Percentiles rank a stretch among this genome's conserved stretches.
Conservation (phyloP, 2,113 vertebrate genomes). For the Peromyscus maniculatus region DNA sequence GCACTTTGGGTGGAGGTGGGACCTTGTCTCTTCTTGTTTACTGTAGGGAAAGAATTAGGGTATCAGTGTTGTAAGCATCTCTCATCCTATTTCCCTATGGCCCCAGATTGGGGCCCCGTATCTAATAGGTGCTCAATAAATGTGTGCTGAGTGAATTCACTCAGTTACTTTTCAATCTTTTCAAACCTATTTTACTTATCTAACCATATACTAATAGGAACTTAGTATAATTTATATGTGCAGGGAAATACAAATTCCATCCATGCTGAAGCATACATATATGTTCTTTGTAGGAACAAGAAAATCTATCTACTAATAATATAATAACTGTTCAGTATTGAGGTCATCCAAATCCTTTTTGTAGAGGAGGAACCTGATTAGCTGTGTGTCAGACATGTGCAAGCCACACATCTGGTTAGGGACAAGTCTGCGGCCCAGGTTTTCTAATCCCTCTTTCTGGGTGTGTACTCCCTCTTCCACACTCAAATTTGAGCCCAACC, state of each 20-base stretch:
- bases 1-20: slow-evolving; percentile 18
- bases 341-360: not conserved
- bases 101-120: not conserved
- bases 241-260: not conserved
- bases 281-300: not conserved
- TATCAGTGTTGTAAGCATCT: not conserved
- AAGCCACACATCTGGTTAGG: not conserved
- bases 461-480: not conserved
- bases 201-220: slow-evolving; percentile 17
- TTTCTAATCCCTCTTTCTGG: not conserved
- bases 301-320: not conserved
- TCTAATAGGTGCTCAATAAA: not conserved
- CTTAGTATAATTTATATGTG: not conserved
- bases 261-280: not conserved
- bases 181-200: not conserved
- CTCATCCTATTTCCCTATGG: slow-evolving; percentile 30
- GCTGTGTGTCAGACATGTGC: not conserved
- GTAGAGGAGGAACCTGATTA: not conserved
- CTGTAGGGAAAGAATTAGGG: slow-evolving; percentile 47
- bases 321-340: not conserved
- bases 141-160: slow-evolving; percentile 26
- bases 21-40: not conserved
- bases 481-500: not conserved
- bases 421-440: not conserved
- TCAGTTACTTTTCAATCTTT: slow-evolving; percentile 40